Evolutionary conservation across 2,888 invertebrate genomes (phyloP).

Genomic region (Apoda limacodes): DNA sequence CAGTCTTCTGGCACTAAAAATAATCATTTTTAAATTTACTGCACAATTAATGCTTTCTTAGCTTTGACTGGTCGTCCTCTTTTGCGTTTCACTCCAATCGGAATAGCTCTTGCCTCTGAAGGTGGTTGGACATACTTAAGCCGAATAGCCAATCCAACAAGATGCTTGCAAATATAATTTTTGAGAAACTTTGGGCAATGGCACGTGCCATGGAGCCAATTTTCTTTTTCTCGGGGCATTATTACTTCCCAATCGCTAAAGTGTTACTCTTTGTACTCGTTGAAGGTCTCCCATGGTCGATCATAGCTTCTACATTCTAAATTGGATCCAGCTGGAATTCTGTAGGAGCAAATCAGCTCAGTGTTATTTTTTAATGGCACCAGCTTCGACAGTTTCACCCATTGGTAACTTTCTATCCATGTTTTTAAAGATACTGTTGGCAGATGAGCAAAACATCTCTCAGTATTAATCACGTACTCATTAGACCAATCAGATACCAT

Average conservation of each 20-base stretch:
- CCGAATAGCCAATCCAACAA: constrained; percentile 10
- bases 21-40: no score
- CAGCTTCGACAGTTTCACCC: constrained; percentile 9
- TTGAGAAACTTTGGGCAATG: constrained; percentile 4
- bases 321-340: constrained; percentile 5
- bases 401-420: constrained; percentile 14
- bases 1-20: not conserved
- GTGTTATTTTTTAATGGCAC: constrained; percentile 9
- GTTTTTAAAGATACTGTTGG: constrained; percentile 9
- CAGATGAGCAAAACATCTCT: constrained; percentile 6
- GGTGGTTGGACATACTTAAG: constrained; percentile 13
- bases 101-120: constrained; percentile 11
- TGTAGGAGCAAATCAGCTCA: constrained; percentile 10
- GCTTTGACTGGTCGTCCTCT: constrained; percentile 5
- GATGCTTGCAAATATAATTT: constrained; percentile 5
- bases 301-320: constrained; percentile 3
- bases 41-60: constrained; percentile 4
- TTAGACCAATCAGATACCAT: constrained; percentile 4
- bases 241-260: constrained; percentile 7
- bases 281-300: constrained; percentile 2
- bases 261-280: constrained; percentile 6
- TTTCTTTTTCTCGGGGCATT: constrained; percentile 3
- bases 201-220: constrained; percentile 7
- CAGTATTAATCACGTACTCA: constrained; percentile 10
- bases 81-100: constrained; percentile 5